Conservation (phyloP, 2,888 invertebrate species). For the Lycaena phlaeas region DNA sequence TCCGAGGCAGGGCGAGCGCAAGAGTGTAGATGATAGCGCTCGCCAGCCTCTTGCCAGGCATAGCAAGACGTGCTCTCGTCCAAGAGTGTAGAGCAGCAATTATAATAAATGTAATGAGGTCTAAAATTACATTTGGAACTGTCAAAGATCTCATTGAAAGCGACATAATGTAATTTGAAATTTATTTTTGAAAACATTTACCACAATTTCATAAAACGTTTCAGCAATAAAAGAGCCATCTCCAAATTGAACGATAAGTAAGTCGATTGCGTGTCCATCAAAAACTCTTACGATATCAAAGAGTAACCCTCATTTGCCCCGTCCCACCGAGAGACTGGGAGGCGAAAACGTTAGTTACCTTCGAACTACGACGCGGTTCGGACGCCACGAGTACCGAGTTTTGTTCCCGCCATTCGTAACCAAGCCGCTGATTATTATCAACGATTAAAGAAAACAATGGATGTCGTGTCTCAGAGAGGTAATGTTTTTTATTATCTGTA, state of each 20-base stretch:
- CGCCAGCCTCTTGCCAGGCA: no score
- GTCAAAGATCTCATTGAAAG: no score
- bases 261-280: slow-evolving; percentile 20
- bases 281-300: slow-evolving; percentile 14
- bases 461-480: slow-evolving; percentile 16
- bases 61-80: no score
- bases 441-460: slow-evolving; percentile 17
- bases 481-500: slow-evolving; percentile 12
- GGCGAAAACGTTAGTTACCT: slow-evolving; percentile 22
- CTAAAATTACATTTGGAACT: no score
- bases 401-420: slow-evolving; percentile 33
- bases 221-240: slow-evolving; percentile 17
- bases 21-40: no score
- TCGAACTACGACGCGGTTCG: slow-evolving; percentile 19
- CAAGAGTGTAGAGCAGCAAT: no score
- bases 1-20: no score
- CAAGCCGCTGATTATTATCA: slow-evolving; percentile 5
- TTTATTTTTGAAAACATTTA: no score
- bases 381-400: slow-evolving; percentile 14
- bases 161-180: no score
- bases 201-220: no score
- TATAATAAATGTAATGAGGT: no score
- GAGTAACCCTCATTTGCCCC: slow-evolving; percentile 19
- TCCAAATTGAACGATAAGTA: slow-evolving; percentile 13
- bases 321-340: slow-evolving; percentile 22